A percentile compares a stretch with the other conserved stretches of the same genome.
These are phyloP conservation scores for Tolypeutes matacus DNA, from an alignment of 2,797 vertebrate genomes.

Conservation along the genomic window DNA sequence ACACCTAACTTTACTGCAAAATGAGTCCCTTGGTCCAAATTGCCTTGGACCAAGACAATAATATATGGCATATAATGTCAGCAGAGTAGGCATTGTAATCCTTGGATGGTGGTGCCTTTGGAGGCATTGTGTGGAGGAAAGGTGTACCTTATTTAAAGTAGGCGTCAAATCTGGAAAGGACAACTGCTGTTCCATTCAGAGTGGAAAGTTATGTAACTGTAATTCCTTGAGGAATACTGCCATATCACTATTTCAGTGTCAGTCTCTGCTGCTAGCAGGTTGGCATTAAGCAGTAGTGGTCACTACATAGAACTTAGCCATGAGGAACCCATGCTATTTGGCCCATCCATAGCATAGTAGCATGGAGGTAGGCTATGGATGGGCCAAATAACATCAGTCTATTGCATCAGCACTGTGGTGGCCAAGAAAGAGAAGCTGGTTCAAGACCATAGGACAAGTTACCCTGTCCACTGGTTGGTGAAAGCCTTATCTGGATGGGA, in stretches of 20 bases:
- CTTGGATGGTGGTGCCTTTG: neutral
- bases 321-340: neutral
- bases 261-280: neutral
- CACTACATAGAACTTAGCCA: neutral
- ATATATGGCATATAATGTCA: neutral
- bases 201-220: neutral
- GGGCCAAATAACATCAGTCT: neutral
- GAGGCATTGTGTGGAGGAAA: neutral
- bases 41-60: neutral
- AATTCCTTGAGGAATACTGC: neutral
- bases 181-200: neutral
- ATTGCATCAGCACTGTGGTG: neutral
- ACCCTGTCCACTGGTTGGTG: neutral
- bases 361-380: neutral
- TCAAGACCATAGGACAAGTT: neutral
- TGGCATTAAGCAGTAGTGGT: neutral
- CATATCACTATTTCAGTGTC: neutral
- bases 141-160: neutral
- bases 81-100: neutral
- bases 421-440: neutral
- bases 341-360: neutral
- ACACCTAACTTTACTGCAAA: neutral
- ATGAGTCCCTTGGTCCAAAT: neutral
- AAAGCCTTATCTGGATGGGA: neutral
- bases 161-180: neutral